A percentile compares a stretch with the other conserved stretches of the same genome.
Conservation (phyloP, 2,888 invertebrate species). For the Leptinotarsa rubiginosa region DNA sequence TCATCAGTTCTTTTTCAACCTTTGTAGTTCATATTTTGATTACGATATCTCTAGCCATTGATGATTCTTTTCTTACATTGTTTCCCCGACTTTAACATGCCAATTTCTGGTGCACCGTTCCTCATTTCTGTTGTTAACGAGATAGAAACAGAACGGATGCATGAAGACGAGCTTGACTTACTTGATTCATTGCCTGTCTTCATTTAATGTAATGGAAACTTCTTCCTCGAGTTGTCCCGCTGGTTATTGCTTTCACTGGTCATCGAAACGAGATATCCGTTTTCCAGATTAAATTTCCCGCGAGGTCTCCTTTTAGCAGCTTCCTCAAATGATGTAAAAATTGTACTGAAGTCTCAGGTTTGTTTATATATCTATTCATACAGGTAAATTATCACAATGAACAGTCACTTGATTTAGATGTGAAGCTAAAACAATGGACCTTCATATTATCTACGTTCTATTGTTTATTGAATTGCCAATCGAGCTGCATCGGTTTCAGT, state of each 20-base stretch:
- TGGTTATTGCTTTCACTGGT: conserved; percentile 5
- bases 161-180: conserved; percentile 54
- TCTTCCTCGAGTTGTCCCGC: conserved; percentile 48
- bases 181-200: conserved; percentile 60
- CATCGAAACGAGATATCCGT: background rate
- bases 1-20: too few species aligned
- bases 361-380: background rate
- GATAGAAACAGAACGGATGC: conserved; percentile 35
- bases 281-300: background rate
- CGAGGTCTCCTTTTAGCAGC: background rate
- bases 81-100: too few species aligned
- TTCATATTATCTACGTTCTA: background rate
- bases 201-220: conserved; percentile 57
- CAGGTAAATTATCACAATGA: background rate
- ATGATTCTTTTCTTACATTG: too few species aligned
- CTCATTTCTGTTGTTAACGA: background rate
- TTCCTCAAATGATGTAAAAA: too few species aligned
- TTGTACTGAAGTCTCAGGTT: too few species aligned
- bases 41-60: too few species aligned
- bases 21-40: too few species aligned
- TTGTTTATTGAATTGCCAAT: background rate
- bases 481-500: background rate
- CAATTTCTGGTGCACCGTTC: conserved; percentile 3
- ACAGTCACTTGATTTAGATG: background rate
- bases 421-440: background rate